Conservation (phyloP, 2,113 vertebrate species). For the Pterocles gutturalis region DNA sequence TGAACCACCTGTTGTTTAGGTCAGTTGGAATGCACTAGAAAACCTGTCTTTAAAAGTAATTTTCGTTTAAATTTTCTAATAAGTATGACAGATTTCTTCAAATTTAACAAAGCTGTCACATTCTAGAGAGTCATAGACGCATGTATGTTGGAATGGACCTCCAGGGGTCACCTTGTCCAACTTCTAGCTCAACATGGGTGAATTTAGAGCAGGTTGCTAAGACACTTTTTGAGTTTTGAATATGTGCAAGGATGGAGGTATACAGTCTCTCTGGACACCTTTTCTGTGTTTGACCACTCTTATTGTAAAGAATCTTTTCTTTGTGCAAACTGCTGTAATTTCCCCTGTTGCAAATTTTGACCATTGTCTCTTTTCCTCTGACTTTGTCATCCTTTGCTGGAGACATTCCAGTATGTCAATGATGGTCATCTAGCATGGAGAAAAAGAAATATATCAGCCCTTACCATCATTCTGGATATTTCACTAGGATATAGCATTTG, state of each 20-base stretch:
- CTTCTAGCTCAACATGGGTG: not conserved
- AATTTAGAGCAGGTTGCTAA: not conserved
- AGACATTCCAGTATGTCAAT: not conserved
- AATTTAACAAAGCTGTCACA: not conserved
- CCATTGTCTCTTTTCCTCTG: not conserved
- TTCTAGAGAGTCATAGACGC: not conserved
- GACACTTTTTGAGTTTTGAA: not conserved
- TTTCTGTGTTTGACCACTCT: not conserved
- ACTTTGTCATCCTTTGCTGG: not conserved
- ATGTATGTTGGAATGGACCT: not conserved
- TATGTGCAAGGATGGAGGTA: not conserved
- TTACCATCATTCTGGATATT: not conserved
- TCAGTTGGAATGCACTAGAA: not conserved
- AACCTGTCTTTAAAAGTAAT: not conserved
- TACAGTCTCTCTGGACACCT: not conserved
- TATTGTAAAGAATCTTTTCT: not conserved
- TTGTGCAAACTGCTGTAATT: accelerated
- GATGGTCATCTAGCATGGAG: not conserved
- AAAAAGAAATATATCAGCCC: not conserved
- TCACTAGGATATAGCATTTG: not conserved
- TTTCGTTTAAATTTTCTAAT: not conserved
- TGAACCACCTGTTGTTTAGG: not conserved
- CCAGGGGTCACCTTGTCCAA: not conserved
- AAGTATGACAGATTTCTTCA: not conserved
- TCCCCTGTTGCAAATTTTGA: not conserved